These are phyloP conservation scores for Telmatochromis brachygnathus DNA, from an alignment of 2,113 vertebrate genomes.

Conservation along the genomic window DNA sequence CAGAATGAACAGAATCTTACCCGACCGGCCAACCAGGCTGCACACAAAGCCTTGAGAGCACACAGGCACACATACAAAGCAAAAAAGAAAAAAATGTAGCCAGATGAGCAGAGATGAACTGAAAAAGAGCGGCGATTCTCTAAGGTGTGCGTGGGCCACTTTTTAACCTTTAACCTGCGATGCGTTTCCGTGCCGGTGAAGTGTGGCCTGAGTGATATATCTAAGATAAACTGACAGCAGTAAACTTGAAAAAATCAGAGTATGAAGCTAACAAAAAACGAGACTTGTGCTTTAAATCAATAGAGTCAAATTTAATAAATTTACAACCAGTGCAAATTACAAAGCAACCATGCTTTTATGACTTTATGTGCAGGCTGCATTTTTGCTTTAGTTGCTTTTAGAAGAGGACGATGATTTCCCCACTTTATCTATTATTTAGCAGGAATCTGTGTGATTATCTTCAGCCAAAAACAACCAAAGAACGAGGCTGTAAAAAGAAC, in stretches of 20 bases:
- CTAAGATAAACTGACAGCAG: not conserved
- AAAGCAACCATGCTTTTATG: not conserved
- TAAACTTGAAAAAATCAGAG: not conserved
- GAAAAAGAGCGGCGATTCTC: not conserved
- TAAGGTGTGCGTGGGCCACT: not conserved
- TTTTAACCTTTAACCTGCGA: not conserved
- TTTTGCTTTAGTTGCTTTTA: not conserved
- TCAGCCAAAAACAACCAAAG: not conserved
- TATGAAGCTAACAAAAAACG: not conserved
- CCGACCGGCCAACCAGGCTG: not conserved
- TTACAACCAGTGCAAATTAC: not conserved
- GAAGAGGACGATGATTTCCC: not conserved
- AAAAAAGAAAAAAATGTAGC: not conserved
- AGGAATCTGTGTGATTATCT: not conserved
- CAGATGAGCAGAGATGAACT: constrained; percentile 13
- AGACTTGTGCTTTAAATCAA: not conserved
- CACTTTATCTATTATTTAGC: not conserved
- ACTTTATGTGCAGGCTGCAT: not conserved
- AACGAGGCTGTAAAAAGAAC: not conserved
- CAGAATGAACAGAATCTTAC: constrained; percentile 25
- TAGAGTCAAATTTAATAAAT: not conserved
- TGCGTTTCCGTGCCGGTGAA: not conserved
- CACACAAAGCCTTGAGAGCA: constrained; percentile 28
- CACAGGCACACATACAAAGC: not conserved
- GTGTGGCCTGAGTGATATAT: not conserved